phyloP scores from a whole-genome alignment of 92 coral and sea anemone species.

The Heteractis magnifica region DNA sequence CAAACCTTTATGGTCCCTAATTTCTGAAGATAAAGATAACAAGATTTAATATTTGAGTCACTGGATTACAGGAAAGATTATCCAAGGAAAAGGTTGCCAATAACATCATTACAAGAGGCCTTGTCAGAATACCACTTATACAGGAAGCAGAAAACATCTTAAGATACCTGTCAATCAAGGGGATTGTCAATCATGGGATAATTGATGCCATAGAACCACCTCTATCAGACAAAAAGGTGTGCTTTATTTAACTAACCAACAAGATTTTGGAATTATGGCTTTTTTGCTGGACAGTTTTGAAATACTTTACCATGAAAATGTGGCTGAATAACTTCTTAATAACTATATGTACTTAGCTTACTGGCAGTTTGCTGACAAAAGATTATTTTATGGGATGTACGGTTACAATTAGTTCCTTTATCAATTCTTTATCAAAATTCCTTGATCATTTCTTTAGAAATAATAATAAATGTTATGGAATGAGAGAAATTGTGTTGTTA shows the following conservation, averaged over 20 bases:
- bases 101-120: conserved; percentile 84
- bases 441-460: neutral
- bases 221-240: conserved; percentile 2
- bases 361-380: too few relatives aligned
- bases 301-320: too few relatives aligned
- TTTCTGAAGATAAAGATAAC: neutral
- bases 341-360: too few relatives aligned
- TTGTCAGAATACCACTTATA: conserved; percentile 74
- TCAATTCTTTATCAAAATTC: neutral
- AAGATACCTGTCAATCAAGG: conserved; percentile 66
- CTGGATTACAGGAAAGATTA: conserved; percentile 59
- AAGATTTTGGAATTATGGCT: neutral
- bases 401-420: too few relatives aligned
- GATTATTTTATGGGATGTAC: too few relatives aligned
- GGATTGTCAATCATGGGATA: conserved; percentile 86
- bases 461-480: neutral
- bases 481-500: neutral
- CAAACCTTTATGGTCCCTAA: too few relatives aligned
- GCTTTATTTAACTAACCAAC: neutral
- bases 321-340: neutral
- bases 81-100: conserved; percentile 69
- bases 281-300: neutral
- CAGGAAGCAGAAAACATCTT: conserved; percentile 60
- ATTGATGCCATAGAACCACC: conserved; percentile 38
- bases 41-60: neutral